Evolutionary conservation across 2,113 vertebrate species (phyloP), one percentile per base, ranked within the genome.

Genomic region (Leucoraja erinaceus): DNA sequence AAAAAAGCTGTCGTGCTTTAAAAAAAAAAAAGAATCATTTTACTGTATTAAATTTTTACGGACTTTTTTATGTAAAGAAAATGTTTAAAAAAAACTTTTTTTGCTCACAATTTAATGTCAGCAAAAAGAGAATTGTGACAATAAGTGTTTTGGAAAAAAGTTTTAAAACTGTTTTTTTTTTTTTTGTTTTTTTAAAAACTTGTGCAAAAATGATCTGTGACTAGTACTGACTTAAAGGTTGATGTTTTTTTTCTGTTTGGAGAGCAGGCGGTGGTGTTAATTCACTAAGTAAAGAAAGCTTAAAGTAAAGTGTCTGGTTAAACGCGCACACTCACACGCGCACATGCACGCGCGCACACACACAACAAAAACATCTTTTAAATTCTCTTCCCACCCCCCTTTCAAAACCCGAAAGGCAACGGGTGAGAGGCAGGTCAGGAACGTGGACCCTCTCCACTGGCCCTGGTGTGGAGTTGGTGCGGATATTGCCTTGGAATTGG

Each of bases 11-110:
- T 91, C 88, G 22, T 72, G 72, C 88, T 91, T 91, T 91, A 91
- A 91, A 68, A 72, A 47, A 91, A 91, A 91, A 68, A 72, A 38
- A 91, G 33, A 91, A 72, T 83, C 88, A 91, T 70, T 91, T 91
- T 91, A 91, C 88, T 91, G 88, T 91, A 91, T 91, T 91, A 91
- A 91, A 91, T 91, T 91, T 91, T 91, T 91, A 91, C 88, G 88
- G 88, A 91, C 88, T 91, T 91, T 91, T 91, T 91, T 91, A 91
- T 91, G 88, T 91, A 91, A 91, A 91, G 68, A 91, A 91, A 91
- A 91, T 91, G 83, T 86, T 86, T 86, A 86, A 86, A 86, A 79
- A 47, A 78, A 81, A 54, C 28, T 31, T 14, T 31, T 76, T 86
- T 86, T 86, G 83, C 83, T 63, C 61, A 28, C 83, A 59, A 86